A percentile compares a stretch with the other conserved stretches of the same genome.
Conservation (phyloP, 2,888 invertebrate species). For the Lobophora halterata region DNA sequence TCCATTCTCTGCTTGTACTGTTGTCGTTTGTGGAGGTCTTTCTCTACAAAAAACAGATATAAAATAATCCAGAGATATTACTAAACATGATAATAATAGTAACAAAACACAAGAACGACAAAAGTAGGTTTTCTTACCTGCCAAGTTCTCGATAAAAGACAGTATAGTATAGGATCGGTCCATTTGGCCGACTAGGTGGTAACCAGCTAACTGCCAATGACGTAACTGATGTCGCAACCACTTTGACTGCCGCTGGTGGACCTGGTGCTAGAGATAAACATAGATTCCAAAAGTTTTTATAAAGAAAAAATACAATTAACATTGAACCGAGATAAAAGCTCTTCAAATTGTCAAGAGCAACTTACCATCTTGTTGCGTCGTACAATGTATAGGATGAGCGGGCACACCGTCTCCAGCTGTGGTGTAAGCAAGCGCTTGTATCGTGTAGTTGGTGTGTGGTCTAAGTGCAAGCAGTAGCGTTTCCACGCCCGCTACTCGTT, state of each 20-base stretch:
- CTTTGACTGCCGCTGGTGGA: constrained; percentile 91
- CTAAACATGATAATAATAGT: no score
- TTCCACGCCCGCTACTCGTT: constrained; percentile 88
- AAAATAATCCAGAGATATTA: no score
- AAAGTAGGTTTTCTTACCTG: constrained; percentile 44
- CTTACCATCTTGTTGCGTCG: constrained; percentile 92
- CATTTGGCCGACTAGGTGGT: constrained; percentile 89
- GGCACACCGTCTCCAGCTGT: constrained; percentile 91
- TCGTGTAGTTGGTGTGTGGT: constrained; percentile 93
- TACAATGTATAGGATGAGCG: constrained; percentile 88
- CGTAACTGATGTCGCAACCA: constrained; percentile 89
- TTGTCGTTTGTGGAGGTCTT: constrained; percentile 69
- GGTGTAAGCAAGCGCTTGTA: constrained; percentile 92
- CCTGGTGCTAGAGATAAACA: constrained; percentile 85
- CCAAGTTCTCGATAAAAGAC: constrained; percentile 89
- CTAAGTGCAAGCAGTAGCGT: constrained; percentile 89
- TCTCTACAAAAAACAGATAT: constrained; percentile 47
- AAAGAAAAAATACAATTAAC: no score
- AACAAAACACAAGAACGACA: no score
- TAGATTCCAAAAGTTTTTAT: no score
- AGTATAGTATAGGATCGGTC: constrained; percentile 89
- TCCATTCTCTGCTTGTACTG: constrained; percentile 65
- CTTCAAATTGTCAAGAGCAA: background rate
- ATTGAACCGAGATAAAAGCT: no score
- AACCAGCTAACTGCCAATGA: constrained; percentile 93